Evolutionary conservation across 1,140 invertebrate genomes (phyloP).

Genomic region (Aphaenogaster floridana): DNA sequence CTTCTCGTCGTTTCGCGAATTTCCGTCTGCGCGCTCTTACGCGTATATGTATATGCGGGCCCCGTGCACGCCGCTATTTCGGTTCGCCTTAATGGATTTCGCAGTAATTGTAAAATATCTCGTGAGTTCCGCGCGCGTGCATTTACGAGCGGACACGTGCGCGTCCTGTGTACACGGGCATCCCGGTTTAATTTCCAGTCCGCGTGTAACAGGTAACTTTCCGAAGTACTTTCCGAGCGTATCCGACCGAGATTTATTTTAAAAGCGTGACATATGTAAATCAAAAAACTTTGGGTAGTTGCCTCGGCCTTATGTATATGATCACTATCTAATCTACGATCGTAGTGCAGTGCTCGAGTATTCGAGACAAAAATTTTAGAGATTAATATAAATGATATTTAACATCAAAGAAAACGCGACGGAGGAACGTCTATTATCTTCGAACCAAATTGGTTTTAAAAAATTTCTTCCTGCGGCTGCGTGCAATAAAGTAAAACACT

Average conservation of each 20-base stretch:
- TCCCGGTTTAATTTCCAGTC: constrained; percentile 65
- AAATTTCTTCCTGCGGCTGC: neutral
- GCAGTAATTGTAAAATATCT: constrained; percentile 85
- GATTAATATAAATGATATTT: neutral
- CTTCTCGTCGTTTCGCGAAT: constrained; percentile 73
- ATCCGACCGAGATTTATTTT: constrained; percentile 54
- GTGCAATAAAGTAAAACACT: neutral
- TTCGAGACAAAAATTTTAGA: neutral
- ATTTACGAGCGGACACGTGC: constrained; percentile 71
- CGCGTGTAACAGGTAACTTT: constrained; percentile 66
- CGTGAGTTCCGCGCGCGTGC: constrained; percentile 76
- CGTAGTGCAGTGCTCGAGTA: neutral
- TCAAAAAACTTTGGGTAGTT: constrained; percentile 35
- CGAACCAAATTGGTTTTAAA: neutral
- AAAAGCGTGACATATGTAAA: constrained; percentile 60
- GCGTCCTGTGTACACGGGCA: constrained; percentile 57
- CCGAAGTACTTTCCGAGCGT: constrained; percentile 48
- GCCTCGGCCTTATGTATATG: neutral
- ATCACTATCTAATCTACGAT: neutral
- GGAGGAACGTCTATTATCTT: neutral
- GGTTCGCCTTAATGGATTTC: constrained; percentile 84
- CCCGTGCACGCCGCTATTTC: constrained; percentile 67
- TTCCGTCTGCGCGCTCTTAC: constrained; percentile 64
- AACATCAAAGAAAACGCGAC: neutral
- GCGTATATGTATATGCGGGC: constrained; percentile 51